Evolutionary conservation across 2,113 vertebrate species (phyloP).

Genomic region (Pagrus major): DNA sequence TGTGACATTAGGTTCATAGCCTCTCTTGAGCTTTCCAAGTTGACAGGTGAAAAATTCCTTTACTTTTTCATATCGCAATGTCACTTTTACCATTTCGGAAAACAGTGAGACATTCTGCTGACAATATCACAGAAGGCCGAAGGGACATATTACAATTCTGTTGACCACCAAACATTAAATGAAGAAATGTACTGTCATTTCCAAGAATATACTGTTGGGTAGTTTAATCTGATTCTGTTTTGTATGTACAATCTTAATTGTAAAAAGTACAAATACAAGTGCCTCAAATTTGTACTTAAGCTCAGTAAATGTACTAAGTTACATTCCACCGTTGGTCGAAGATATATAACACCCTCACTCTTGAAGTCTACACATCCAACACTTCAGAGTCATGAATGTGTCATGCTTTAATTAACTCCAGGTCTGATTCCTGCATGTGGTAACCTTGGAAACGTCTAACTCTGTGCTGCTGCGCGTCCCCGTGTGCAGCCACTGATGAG

Average conservation of each 20-base stretch:
- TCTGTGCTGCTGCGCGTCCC: conserved; percentile 19
- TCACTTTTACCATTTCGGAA: too few relatives aligned
- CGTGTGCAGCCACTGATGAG: conserved; percentile 46
- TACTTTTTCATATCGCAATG: too few relatives aligned
- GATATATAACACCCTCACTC: background rate
- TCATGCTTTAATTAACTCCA: conserved; percentile 57
- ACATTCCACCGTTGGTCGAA: background rate
- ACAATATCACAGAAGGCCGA: too few relatives aligned
- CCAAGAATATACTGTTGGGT: background rate
- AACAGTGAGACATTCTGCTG: too few relatives aligned
- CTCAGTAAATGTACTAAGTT: background rate
- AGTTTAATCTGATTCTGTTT: background rate
- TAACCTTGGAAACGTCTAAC: conserved; percentile 61
- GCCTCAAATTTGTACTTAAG: background rate
- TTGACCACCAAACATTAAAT: too few relatives aligned
- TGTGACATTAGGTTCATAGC: too few relatives aligned
- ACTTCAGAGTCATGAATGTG: conserved; percentile 40
- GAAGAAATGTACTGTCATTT: too few relatives aligned
- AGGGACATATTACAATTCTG: too few relatives aligned
- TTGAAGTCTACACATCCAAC: background rate
- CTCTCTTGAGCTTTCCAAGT: too few relatives aligned
- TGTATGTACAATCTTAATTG: background rate
- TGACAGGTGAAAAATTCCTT: too few relatives aligned
- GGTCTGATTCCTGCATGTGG: conserved; percentile 43
- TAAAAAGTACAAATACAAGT: background rate